Conservation (phyloP, 2,113 vertebrate genomes). For the Poeciliopsis retropinna region DNA sequence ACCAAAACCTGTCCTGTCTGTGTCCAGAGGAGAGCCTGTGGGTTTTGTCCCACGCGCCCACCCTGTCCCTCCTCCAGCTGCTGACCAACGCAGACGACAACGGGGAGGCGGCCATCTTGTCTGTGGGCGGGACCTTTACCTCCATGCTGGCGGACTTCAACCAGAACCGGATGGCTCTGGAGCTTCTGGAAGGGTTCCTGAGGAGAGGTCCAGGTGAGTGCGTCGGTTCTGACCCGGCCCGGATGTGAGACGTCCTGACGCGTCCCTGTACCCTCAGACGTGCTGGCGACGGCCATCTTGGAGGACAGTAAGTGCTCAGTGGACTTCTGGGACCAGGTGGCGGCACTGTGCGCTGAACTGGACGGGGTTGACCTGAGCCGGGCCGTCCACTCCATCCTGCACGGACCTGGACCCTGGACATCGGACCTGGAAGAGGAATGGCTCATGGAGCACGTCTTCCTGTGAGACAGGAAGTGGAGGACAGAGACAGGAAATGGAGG, state of each 20-base stretch:
- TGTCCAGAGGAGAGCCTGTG: constrained; percentile 51
- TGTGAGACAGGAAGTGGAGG: constrained; percentile 23
- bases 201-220: constrained; percentile 38
- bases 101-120: constrained; percentile 30
- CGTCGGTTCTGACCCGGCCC: background rate
- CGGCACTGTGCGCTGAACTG: constrained; percentile 35
- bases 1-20: background rate
- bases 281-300: constrained; percentile 38
- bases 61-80: constrained; percentile 45
- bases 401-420: constrained; percentile 27
- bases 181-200: constrained; percentile 46
- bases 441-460: constrained; percentile 55
- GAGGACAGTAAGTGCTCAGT: constrained; percentile 32
- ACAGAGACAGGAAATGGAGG: too few relatives aligned
- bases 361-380: constrained; percentile 32
- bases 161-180: constrained; percentile 26
- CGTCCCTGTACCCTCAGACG: constrained; percentile 29
- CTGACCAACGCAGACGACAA: background rate
- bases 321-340: constrained; percentile 37
- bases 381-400: constrained; percentile 30
- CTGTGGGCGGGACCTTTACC: constrained; percentile 33
- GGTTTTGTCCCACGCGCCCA: constrained; percentile 35
- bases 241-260: too few relatives aligned
- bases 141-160: constrained; percentile 35
- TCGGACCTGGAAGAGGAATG: constrained; percentile 43